Evolutionary conservation across 2,113 vertebrate genomes (phyloP), one percentile per base, ranked within the genome.

Genomic region (Zosterops borbonicus): DNA sequence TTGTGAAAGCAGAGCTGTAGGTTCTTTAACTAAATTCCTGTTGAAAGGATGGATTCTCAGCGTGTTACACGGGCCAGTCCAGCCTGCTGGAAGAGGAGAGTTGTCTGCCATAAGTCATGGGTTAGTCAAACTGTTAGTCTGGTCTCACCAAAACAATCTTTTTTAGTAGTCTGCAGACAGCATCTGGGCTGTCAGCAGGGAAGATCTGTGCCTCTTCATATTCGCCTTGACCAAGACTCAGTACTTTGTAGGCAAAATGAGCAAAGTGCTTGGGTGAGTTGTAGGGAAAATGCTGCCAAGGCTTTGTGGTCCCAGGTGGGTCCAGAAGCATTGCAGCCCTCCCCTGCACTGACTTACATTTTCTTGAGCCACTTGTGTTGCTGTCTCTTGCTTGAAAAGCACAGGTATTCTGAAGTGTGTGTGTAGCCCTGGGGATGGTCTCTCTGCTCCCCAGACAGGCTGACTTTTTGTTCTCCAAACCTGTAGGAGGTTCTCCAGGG

Each of bases 121-220:
- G 42, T 90, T 76, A 52, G 79, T 76, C 60, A 67, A 78, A 79
- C 28, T 59, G n/a, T 83, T 84, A 71, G 59, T 29, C n/a, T 88
- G 59, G 29, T 39, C 68, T 81, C 50, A 17, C 55, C 14, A 4
- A n/a, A 21, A 31, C 42, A 62, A 25, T 74, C 24, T 12, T 9
- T 87, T 91, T 90, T 37, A 49, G 65, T 53, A 90, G 62, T 47
- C 50, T 94, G 64, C 41, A 95, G 58, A 47, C 67, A 93, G 28
- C 49, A 76, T 52, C 70, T 65, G 49, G 28, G 49, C 63, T 79
- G 58, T 76, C 70, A 90, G 70, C 62, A 49, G 70, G 56, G 58
- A 82, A 73, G 37, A 74, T 52, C 37, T 59, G 21, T 70, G 69
- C 33, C 13, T 70, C 42, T 87, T 91, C 27, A 5, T 47, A 11